Base-by-base conservation (phyloP, 2,888 invertebrate species). In the Griposia aprilina region DNA sequence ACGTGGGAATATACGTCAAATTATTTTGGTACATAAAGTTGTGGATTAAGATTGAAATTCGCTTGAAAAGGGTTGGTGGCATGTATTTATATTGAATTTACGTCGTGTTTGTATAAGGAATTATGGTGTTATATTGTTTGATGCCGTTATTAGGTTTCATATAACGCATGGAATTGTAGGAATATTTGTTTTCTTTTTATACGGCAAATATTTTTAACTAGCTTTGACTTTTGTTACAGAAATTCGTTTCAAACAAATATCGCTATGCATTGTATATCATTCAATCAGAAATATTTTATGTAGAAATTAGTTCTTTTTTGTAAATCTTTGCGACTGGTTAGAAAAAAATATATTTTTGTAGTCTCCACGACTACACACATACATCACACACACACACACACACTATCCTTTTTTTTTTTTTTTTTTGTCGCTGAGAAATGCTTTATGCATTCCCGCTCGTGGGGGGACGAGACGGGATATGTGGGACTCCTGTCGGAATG, bases 51-150 rank as follows among this genome's bases (percentile, higher is more conserved):
- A 76, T 62, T 59, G 30, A 78, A 81, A 76, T 80, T 83, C 65
- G 63, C 45, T 45, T 71, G 74, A 55, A 63, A 55, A 11, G 20
- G 55, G 41, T 76, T 52, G 1, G n/a, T 26, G 30, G 26, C 48
- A 15, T 75, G 71, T 78, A 74, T 36, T 36, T 36, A 36, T 87
- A 88, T 88, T 86, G 76, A 79, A 83, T 86, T 83, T 81, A 36
- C 71, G 73, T 77, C 65, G 67, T 83, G 79, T 77, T 77, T 65
- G 69, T 70, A 50, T 76, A 74, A 57, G 73, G 63, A 73, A 77
- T 80, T 87, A 77, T 74, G 77, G 60, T 63, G 69, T 76, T 80
- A 65, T 74, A 72, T 89, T 88, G 73, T 85, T 80, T 73, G 78
- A 82, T 66, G 52, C 71, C 20, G 68, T 86, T 86, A 79, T 86